A percentile compares a stretch with the other conserved stretches of the same genome.
Evolutionary conservation across 1,140 invertebrate species (phyloP).

Genomic region (Platyura marginata): DNA sequence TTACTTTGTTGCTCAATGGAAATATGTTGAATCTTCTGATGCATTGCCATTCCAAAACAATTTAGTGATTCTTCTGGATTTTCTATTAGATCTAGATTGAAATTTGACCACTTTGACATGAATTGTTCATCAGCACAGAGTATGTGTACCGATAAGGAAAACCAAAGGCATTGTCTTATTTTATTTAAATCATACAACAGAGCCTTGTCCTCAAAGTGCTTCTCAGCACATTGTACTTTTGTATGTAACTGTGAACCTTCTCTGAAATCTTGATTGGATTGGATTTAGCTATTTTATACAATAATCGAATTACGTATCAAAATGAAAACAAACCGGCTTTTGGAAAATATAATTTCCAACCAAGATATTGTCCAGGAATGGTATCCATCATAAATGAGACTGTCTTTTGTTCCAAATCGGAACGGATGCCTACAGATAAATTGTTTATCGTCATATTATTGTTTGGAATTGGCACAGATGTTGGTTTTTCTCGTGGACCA

Average conservation of each 20-base stretch:
- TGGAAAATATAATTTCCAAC: conserved; percentile 43
- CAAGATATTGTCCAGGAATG: conserved; percentile 30
- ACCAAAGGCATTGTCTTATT: conserved; percentile 27
- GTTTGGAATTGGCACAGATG: no score
- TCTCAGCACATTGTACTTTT: conserved; percentile 26
- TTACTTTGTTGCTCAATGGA: background rate
- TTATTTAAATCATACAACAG: conserved; percentile 21
- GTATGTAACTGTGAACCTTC: conserved; percentile 17
- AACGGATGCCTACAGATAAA: no score
- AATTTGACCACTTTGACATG: conserved; percentile 27
- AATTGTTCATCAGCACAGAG: conserved; percentile 30
- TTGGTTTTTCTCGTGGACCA: no score
- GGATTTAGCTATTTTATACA: conserved; percentile 5
- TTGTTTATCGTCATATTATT: no score
- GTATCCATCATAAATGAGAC: no score
- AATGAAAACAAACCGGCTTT: conserved; percentile 26
- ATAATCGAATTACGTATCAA: background rate
- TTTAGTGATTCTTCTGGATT: conserved; percentile 33
- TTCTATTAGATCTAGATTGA: conserved; percentile 31
- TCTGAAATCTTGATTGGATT: conserved; percentile 21
- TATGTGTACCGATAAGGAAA: conserved; percentile 25
- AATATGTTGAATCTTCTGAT: conserved; percentile 29
- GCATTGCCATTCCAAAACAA: conserved; percentile 40
- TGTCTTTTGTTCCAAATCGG: no score
- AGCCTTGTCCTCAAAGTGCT: conserved; percentile 18